Evolutionary conservation across 2,797 vertebrate genomes (phyloP), one percentile per base, ranked within the genome.

Genomic region (Silurus aristotelis): DNA sequence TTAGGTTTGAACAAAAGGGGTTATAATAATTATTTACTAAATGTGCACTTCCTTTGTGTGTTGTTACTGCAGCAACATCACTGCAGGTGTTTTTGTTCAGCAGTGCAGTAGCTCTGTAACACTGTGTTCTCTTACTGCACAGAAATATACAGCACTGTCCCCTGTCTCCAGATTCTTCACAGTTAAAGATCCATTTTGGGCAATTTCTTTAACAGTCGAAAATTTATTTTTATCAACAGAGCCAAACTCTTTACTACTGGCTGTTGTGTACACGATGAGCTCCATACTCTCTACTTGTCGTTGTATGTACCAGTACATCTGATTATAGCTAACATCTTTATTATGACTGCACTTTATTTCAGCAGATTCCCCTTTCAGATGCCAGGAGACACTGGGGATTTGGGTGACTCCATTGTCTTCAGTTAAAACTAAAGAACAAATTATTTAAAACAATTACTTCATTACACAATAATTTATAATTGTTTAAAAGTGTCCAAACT

Each of bases 71-170:
- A 52, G 46, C 25, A 27, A 56, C 6, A 75, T 56, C 72, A 27
- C 6, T 52, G 13, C 72, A 75, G 72, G n/a, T 31, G 80, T 81
- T 55, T 70, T 56, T 56, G 64, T 82, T 31, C 43, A 81, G 80
- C 27, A 38, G 25, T 82, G 48, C n/a, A 52, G 63, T 67, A 25
- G 13, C n/a, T 66, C 46, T 82, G 64, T 63, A 43, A 56, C 27
- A 85, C 84, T 83, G 87, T 87, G 81, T 27, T 75, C 38, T 7
- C 20, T 27, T 13, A 81, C 77, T 56, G 78, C 82, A 78, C 84
- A 88, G 82, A 82, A 89, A 72, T 72, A 85, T 91, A 72, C 71
- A 64, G 82, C 83, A 2, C 48, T 85, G 82, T 87, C 88, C 25
- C 17, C 68, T 64, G 76, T 17, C 3, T 68, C 22, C 73, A 89